Base-by-base conservation (phyloP, 2,888 invertebrate species). In the Drosophila nr. fundita region DNA sequence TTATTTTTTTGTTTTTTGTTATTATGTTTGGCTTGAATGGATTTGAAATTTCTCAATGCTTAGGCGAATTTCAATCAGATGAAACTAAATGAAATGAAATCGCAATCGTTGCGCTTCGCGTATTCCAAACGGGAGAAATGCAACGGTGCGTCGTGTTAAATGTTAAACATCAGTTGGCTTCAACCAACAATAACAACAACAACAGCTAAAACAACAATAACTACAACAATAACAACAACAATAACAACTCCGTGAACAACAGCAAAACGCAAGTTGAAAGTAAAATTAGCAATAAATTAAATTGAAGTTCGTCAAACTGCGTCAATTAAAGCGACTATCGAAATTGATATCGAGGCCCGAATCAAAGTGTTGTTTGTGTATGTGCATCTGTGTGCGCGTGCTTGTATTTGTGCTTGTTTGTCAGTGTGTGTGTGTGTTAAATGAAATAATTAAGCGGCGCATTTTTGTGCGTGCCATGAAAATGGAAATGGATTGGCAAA, bases 241-340 rank as follows among this genome's bases (percentile, higher is more conserved):
- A 24, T 24, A 63, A 63, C 21, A 49, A 40, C 55, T 67, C 62
- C 15, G 64, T 58, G 53, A 55, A 63, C 55, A 65, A 55, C 50
- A 24, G 70, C 42, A 62, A 79, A 68, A 72, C 57, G 60, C 68
- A 65, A 76, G 67, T 64, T 72, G 85, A 87, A 84, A 88, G 81
- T 83, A 74, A 85, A 79, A 68, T 62, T 29, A 62, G 59, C 63
- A 81, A 73, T 73, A 72, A 75, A 79, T 79, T 65, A 68, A 85
- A 79, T 86, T 83, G 81, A 71, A 78, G 88, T 85, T 87, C 83
- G 86, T 73, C 83, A 87, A 84, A 84, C 86, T 61, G 71, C 52
- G 40, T 54, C 78, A 76, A 86, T 86, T 83, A 78, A 69, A 52
- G 38, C 38, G 40, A 53, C 61, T 57, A 73, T 71, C 58, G 49